These are phyloP conservation scores for Caloenas nicobarica DNA, from an alignment of 2,113 vertebrate species.

Conservation along the genomic window DNA sequence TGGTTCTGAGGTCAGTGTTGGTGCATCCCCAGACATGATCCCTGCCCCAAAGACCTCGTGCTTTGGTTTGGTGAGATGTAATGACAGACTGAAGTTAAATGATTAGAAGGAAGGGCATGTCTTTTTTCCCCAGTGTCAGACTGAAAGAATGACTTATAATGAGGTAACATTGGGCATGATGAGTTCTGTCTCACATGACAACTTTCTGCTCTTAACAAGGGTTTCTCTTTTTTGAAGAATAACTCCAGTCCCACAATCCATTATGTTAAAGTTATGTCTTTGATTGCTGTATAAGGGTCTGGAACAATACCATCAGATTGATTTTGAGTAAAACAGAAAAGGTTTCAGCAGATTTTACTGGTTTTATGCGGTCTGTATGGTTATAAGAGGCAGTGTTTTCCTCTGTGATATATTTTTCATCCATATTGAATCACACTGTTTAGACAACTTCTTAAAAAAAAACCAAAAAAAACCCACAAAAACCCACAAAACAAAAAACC, in stretches of 20 bases:
- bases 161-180: background rate
- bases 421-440: slow-evolving; percentile 7
- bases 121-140: background rate
- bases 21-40: background rate
- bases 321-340: slow-evolving; percentile 28
- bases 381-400: slow-evolving; percentile 35
- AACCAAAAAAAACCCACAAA: background rate
- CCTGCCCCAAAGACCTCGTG: background rate
- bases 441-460: background rate
- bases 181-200: slow-evolving; percentile 17
- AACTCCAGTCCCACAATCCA: background rate
- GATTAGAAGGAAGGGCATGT: background rate
- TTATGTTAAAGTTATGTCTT: background rate
- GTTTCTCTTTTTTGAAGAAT: slow-evolving; percentile 4
- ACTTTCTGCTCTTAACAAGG: slow-evolving; percentile 7
- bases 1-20: background rate
- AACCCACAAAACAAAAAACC: too few species aligned
- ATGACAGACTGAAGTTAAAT: background rate
- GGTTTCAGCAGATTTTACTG: slow-evolving; percentile 8
- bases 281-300: slow-evolving; percentile 25
- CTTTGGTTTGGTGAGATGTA: background rate
- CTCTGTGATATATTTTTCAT: background rate
- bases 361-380: slow-evolving; percentile 6
- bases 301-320: background rate
- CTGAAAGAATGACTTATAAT: slow-evolving; percentile 12